A percentile compares a stretch with the other conserved stretches of the same genome.
Evolutionary conservation across 2,113 vertebrate genomes (phyloP).

Genomic region (Fregetta grallaria): DNA sequence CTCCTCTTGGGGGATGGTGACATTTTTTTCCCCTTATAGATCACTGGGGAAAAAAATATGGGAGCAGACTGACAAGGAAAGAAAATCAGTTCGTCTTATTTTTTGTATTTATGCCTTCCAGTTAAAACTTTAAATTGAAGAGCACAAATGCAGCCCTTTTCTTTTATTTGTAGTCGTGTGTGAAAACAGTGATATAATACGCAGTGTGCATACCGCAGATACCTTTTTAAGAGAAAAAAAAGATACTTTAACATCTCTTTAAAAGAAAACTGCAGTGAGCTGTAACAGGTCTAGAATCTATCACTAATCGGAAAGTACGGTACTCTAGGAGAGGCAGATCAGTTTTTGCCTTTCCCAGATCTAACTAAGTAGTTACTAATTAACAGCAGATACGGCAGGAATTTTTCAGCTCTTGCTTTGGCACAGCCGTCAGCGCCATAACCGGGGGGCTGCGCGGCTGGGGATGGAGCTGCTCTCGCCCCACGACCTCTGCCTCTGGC

Average conservation of each 20-base stretch:
- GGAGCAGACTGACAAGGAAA: neutral
- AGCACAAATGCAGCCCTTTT: neutral
- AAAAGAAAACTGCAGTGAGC: neutral
- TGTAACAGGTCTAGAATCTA: neutral
- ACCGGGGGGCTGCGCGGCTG: accelerated
- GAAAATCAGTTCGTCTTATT: neutral
- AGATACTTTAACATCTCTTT: neutral
- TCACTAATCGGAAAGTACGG: accelerated
- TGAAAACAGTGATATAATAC: neutral
- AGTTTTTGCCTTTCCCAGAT: neutral
- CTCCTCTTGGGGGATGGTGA: neutral
- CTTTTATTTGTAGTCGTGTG: neutral
- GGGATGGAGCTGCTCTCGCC: neutral
- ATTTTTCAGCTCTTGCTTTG: neutral
- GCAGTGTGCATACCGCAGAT: neutral
- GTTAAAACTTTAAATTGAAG: neutral
- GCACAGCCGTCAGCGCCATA: neutral
- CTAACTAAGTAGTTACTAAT: neutral
- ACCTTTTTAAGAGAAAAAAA: neutral
- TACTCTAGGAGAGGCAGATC: neutral
- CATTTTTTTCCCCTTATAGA: neutral
- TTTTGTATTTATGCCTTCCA: neutral
- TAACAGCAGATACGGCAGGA: neutral
- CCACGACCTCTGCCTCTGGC: neutral
- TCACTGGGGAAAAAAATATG: neutral